Base-by-base conservation (phyloP, 2,888 invertebrate species). In the Chrysolina americana region DNA sequence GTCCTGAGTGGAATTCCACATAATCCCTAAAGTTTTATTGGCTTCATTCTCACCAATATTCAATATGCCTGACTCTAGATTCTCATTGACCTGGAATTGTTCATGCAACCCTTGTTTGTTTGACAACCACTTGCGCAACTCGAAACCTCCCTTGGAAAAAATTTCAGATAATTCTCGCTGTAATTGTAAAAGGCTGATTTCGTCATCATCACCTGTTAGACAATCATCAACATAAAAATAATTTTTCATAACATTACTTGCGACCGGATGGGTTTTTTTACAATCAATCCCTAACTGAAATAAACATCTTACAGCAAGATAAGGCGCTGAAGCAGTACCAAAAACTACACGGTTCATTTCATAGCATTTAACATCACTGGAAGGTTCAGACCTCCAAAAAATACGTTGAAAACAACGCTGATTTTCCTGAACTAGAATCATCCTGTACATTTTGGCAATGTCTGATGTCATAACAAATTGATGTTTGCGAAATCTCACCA, bases 191-290 rank as follows among this genome's bases (percentile, higher is more conserved):
- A 79, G n/a, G 10, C 79, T 76, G 15, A 41, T 17, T 41, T 68
- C 36, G 1, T 75, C 68, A 56, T 81, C 69, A 0, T 65, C 36
- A 11, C 78, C 77, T 5, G 76, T 69, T 36, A 81, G 23, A 5
- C 74, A 41, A 19, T 80, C 81, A 64, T 81, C 81, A 15, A 81
- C 75, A 59, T 78, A 81, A 53, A 81, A 81, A 63, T 79, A 73
- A 21, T 48, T 76, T 65, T 63, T 69, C 21, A 79, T 77, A 15
- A 74, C 70, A 50, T 59, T 13, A 53, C 74, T 63, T 15, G 75
- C 75, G 17, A 28, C 21, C 8, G 80, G 76, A 70, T 65, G 73
- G 15, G 28, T 59, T 15, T 13, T 11, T 59, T 71, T 41, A 21
- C 68, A 65, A 21, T 78, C 75, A n/a, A 65, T 21, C 4, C 73